Conservation (phyloP, 2,888 invertebrate genomes). For the Thymelicus sylvestris region DNA sequence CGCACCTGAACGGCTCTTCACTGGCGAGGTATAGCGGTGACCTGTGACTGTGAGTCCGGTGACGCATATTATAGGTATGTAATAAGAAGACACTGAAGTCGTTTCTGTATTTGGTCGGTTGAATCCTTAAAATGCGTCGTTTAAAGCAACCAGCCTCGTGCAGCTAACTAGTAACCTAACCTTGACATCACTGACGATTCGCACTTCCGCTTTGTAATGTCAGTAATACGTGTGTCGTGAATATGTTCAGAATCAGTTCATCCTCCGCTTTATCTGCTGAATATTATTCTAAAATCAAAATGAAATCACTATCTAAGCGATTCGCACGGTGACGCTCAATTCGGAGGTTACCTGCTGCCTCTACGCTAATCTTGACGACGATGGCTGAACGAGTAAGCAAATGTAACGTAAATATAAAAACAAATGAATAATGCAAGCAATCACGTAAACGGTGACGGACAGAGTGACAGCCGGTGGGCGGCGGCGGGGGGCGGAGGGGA, state of each 20-base stretch:
- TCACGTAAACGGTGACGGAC: conserved; percentile 38
- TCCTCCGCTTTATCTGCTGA: conserved; percentile 8
- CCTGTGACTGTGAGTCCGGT: too few relatives aligned
- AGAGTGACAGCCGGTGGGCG: conserved; percentile 32
- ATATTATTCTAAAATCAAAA: conserved; percentile 14
- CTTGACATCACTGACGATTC: neutral
- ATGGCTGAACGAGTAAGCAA: conserved; percentile 9
- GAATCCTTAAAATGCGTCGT: too few relatives aligned
- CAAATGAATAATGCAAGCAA: conserved; percentile 40
- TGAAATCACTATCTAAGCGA: conserved; percentile 13
- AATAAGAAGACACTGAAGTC: too few relatives aligned
- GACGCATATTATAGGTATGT: too few relatives aligned
- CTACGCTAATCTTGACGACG: neutral
- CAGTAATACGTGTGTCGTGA: neutral
- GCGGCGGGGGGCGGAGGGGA: conserved; percentile 16
- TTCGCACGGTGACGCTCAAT: too few relatives aligned
- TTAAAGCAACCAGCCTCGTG: too few relatives aligned
- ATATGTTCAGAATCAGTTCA: conserved; percentile 8
- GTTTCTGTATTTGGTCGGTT: too few relatives aligned
- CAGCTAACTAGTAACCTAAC: neutral
- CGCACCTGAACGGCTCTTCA: too few relatives aligned
- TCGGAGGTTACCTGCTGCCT: neutral
- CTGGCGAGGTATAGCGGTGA: too few relatives aligned
- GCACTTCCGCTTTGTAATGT: conserved; percentile 15
- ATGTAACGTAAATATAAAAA: conserved; percentile 33